phyloP scores from a whole-genome alignment of 2,113 vertebrate genomes.

The Crotalus horridus region DNA sequence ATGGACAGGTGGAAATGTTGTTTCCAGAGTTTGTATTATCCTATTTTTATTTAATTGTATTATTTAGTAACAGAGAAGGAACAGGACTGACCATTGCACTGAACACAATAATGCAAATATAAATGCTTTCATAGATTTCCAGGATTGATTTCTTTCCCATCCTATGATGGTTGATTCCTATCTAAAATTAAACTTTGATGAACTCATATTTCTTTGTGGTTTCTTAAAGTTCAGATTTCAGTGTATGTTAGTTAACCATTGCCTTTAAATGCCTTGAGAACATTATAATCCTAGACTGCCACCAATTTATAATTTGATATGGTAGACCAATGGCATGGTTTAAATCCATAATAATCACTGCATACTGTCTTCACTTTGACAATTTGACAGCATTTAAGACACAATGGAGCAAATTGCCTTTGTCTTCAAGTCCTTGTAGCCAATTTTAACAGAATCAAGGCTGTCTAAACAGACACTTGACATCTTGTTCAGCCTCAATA shows the following conservation, averaged over 20 bases:
- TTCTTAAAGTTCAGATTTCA: background rate
- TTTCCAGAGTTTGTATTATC: no score
- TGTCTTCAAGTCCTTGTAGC: background rate
- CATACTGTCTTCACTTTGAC: background rate
- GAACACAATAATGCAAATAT: background rate
- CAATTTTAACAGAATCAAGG: background rate
- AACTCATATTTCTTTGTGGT: background rate
- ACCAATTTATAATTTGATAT: background rate
- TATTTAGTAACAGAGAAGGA: background rate
- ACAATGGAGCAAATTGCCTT: background rate
- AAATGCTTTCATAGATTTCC: background rate
- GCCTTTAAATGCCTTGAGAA: background rate
- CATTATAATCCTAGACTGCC: background rate
- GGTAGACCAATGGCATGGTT: background rate
- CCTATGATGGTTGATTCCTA: background rate
- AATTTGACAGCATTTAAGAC: background rate
- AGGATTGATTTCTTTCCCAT: background rate
- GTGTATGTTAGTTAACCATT: background rate
- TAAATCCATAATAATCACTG: background rate
- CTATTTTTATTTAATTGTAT: no score
- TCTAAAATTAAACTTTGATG: background rate
- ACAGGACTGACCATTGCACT: background rate
- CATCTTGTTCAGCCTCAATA: background rate
- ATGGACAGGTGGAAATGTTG: no score
- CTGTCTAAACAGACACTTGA: background rate